A percentile compares a stretch with the other conserved stretches of the same genome.
phyloP scores from a whole-genome alignment of 2,888 invertebrate genomes.

The Synanthedon myopaeformis region DNA sequence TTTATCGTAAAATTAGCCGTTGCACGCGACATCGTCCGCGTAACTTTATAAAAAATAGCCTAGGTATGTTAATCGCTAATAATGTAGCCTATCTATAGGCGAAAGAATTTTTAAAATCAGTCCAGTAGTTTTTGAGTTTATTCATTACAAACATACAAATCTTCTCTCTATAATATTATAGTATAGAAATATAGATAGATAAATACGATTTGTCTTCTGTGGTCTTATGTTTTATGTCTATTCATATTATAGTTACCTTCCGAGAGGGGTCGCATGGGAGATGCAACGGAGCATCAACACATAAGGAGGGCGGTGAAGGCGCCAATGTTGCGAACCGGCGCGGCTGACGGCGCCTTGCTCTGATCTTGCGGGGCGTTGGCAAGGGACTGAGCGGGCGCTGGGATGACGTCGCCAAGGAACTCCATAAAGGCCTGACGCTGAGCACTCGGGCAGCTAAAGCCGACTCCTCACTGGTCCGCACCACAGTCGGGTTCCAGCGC shows the following conservation, averaged over 20 bases:
- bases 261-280: constrained; percentile 53
- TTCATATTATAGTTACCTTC: constrained; percentile 31
- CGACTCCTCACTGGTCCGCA: constrained; percentile 37
- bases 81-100: too few species aligned
- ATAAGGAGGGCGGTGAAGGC: constrained; percentile 44
- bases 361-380: constrained; percentile 42
- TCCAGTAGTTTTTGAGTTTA: too few species aligned
- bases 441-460: constrained; percentile 38
- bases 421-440: constrained; percentile 40
- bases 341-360: constrained; percentile 50
- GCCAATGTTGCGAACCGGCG: constrained; percentile 32
- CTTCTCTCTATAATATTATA: too few species aligned
- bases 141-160: too few species aligned
- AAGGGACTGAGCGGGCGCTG: constrained; percentile 32
- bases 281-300: constrained; percentile 45
- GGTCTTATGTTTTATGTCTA: too few species aligned
- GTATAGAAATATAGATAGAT: too few species aligned
- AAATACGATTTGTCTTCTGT: too few species aligned
- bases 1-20: too few species aligned
- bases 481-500: constrained; percentile 56
- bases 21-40: too few species aligned
- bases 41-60: too few species aligned
- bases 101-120: too few species aligned
- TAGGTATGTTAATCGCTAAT: too few species aligned
- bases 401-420: constrained; percentile 11